phyloP scores from a whole-genome alignment of 2,888 invertebrate genomes.

The Danaus chrysippus region DNA sequence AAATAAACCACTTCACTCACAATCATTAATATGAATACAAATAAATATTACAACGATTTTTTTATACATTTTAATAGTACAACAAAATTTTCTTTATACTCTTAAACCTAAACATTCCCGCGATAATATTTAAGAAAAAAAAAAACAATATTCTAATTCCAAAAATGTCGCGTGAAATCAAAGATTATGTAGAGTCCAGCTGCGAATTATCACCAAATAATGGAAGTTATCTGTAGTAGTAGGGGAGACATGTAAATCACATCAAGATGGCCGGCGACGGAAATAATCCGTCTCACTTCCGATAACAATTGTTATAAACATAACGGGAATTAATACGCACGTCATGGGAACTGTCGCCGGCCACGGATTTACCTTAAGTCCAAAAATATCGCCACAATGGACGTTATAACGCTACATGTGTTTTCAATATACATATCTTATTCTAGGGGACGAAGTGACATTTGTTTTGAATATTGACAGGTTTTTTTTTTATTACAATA shows the following conservation, averaged over 20 bases:
- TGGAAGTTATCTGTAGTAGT: slow-evolving; percentile 18
- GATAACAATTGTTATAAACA: slow-evolving; percentile 57
- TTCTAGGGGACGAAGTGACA: slow-evolving; percentile 57
- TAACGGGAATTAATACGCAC: slow-evolving; percentile 56
- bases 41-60: too few species aligned
- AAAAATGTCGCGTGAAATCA: neutral
- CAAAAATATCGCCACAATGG: slow-evolving; percentile 40
- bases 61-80: too few species aligned
- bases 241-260: slow-evolving; percentile 32
- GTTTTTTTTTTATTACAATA: slow-evolving; percentile 34
- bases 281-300: slow-evolving; percentile 69
- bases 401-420: slow-evolving; percentile 69
- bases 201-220: neutral
- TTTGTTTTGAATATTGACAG: slow-evolving; percentile 73
- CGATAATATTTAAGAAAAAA: too few species aligned
- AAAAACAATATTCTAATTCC: too few species aligned
- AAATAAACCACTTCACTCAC: slow-evolving; percentile 13
- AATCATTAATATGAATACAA: too few species aligned
- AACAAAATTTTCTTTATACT: neutral
- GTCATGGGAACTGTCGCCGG: slow-evolving; percentile 74
- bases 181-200: neutral
- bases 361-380: slow-evolving; percentile 65
- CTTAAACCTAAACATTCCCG: too few species aligned
- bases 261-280: slow-evolving; percentile 50
- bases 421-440: slow-evolving; percentile 71